Percentiles rank a stretch among this genome's conserved stretches.
These are phyloP conservation scores for Pachymerium ferrugineum DNA, from an alignment of 2,888 invertebrate species.

Conservation along the genomic window DNA sequence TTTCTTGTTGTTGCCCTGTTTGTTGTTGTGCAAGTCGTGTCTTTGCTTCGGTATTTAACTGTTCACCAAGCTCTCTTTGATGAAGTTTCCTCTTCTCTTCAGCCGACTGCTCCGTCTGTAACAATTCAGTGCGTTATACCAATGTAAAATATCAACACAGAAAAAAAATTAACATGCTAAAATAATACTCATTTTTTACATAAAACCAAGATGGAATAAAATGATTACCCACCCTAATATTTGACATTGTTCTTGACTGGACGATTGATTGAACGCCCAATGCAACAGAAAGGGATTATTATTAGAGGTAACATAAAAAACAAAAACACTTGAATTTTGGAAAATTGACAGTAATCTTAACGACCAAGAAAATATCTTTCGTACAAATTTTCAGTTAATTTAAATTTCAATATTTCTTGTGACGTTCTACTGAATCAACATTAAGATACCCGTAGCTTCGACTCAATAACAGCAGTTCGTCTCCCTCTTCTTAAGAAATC, in stretches of 20 bases:
- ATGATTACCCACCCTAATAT: constrained; percentile 17
- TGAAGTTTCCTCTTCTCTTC: constrained; percentile 96
- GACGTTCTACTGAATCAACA: neutral
- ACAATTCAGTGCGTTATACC: neutral
- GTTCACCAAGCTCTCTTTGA: constrained; percentile 86
- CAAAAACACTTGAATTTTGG: neutral
- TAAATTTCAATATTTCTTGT: neutral
- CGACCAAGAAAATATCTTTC: constrained; percentile 12
- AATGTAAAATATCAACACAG: neutral
- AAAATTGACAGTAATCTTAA: neutral
- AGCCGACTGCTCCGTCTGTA: constrained; percentile 78
- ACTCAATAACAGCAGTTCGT: constrained; percentile 83
- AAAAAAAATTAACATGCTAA: neutral
- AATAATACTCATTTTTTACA: neutral
- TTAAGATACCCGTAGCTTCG: constrained; percentile 70
- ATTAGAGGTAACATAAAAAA: neutral
- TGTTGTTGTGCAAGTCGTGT: constrained; percentile 80
- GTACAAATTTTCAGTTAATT: too few species aligned
- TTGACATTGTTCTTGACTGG: neutral
- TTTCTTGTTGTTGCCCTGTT: constrained; percentile 60
- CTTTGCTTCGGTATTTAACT: constrained; percentile 86
- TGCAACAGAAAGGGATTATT: constrained; percentile 11
- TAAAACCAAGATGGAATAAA: constrained; percentile 19
- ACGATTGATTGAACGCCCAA: constrained; percentile 20
- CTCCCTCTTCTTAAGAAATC: constrained; percentile 61